Evolutionary conservation across 2,888 invertebrate genomes (phyloP).

Genomic region (Stenolophus ochropezus): DNA sequence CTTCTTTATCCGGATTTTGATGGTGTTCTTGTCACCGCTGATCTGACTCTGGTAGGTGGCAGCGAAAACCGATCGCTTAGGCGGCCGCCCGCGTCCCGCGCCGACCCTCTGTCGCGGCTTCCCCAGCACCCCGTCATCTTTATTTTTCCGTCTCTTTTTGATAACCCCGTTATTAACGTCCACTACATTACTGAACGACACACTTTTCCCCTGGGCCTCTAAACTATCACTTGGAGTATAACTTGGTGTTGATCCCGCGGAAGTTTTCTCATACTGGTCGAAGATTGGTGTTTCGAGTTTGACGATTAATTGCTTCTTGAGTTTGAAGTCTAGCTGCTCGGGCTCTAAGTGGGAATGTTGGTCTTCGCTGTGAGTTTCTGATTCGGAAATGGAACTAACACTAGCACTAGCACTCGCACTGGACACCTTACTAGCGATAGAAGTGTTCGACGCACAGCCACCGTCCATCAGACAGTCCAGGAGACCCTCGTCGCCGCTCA

Average conservation of each 20-base stretch:
- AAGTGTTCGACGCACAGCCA: constrained; percentile 56
- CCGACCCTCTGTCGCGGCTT: constrained; percentile 63
- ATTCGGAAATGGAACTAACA: constrained; percentile 9
- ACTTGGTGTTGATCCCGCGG: constrained; percentile 9
- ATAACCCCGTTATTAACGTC: constrained; percentile 60
- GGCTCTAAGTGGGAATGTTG: constrained; percentile 7
- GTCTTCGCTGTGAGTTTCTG: constrained; percentile 25
- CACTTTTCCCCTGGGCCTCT: constrained; percentile 47
- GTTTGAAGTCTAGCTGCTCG: constrained; percentile 42
- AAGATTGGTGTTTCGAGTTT: constrained; percentile 59
- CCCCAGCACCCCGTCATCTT: constrained; percentile 9
- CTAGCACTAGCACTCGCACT: constrained; percentile 25
- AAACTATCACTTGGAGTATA: constrained; percentile 32
- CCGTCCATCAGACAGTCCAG: constrained; percentile 54
- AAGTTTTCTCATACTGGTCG: constrained; percentile 9
- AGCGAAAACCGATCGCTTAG: constrained; percentile 73
- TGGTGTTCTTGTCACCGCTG: constrained; percentile 80
- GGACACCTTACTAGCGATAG: constrained; percentile 46
- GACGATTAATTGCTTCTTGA: constrained; percentile 46
- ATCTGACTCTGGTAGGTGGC: constrained; percentile 77
- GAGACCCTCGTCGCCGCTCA: constrained; percentile 50
- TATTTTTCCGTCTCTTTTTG: constrained; percentile 59
- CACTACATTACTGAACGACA: constrained; percentile 45
- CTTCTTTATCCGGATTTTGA: constrained; percentile 83
- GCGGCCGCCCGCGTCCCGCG: constrained; percentile 71